Evolutionary conservation across 1,140 invertebrate genomes (phyloP), one percentile per base, ranked within the genome.

Genomic region (Drosophila insularis): DNA sequence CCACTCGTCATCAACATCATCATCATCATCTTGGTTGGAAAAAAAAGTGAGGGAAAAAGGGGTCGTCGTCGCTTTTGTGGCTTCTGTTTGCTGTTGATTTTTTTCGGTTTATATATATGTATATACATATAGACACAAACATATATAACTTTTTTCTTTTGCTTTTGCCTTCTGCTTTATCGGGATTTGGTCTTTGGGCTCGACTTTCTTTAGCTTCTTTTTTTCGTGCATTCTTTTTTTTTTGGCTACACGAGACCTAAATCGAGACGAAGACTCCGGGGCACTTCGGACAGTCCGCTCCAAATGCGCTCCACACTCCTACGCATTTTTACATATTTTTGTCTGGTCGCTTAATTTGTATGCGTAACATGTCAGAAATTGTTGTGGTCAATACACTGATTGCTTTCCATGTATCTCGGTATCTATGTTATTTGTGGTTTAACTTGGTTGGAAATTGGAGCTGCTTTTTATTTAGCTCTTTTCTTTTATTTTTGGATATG

Each of bases 361-460:
- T 90, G 87, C 87, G 86, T 89, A 90, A 78, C 87, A 90, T 90
- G 87, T 90, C 87, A 90, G 90, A 74, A 90, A 90, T 90, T 86
- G 79, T 86, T 90, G 87, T 90, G 87, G 87, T 90, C 87, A 90
- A 90, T 90, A 90, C 81, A 78, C 87, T 86, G 87, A 90, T 90
- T 90, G 87, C 87, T 90, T 90, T 90, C 90, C 86, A 86, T 90
- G 86, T 89, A 85, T 77, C 72, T 73, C 39, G 56, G 61, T 61
- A 61, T 69, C 56, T 59, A 39, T 59, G 17, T 55, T 31, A 3
- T 55, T 55, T 13, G 53, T 50, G 43, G 43, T 50, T 50, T 50
- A 55, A 35, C 55, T 35, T 58, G n/a, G 27, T 11, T 58, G n/a
- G 54, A 35, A 62, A 46, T 43, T 62, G 60, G 23, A 62, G 55